These are phyloP conservation scores for Ditula angustiorana DNA, from an alignment of 2,888 invertebrate genomes.

Conservation along the genomic window DNA sequence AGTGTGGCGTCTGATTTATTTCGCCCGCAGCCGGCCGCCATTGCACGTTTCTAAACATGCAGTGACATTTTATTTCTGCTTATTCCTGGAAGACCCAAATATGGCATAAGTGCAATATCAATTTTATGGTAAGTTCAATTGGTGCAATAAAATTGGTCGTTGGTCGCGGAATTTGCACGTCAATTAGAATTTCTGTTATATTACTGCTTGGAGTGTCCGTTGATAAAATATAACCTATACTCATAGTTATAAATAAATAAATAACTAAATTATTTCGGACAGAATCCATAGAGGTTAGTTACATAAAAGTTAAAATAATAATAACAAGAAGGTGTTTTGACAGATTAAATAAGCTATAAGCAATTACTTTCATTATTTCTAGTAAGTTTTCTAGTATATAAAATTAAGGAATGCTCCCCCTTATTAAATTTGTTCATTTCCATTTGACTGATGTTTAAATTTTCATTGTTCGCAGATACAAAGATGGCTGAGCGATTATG, in stretches of 20 bases:
- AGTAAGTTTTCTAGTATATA: no score
- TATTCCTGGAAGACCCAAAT: constrained; percentile 43
- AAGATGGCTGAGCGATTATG: constrained; percentile 76
- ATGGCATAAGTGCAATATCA: constrained; percentile 43
- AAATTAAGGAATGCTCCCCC: no score
- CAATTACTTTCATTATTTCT: not conserved
- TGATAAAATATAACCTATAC: not conserved
- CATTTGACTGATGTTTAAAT: constrained; percentile 41
- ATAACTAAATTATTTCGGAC: not conserved
- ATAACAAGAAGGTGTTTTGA: not conserved
- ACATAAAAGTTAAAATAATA: no score
- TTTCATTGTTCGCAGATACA: constrained; percentile 70
- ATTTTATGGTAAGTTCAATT: constrained; percentile 53
- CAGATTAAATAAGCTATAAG: no score
- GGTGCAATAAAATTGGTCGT: constrained; percentile 47
- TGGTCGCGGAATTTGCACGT: constrained; percentile 35
- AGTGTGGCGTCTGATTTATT: constrained; percentile 45
- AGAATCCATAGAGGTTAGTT: no score
- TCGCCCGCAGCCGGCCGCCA: constrained; percentile 16
- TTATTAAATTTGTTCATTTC: constrained; percentile 22
- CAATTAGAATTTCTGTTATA: constrained; percentile 34
- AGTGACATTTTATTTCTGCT: constrained; percentile 41
- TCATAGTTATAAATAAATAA: not conserved
- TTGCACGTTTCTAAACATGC: constrained; percentile 42
- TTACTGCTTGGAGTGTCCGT: not conserved